These are phyloP conservation scores for Lerema accius DNA, from an alignment of 1,140 invertebrate genomes.

Conservation along the genomic window DNA sequence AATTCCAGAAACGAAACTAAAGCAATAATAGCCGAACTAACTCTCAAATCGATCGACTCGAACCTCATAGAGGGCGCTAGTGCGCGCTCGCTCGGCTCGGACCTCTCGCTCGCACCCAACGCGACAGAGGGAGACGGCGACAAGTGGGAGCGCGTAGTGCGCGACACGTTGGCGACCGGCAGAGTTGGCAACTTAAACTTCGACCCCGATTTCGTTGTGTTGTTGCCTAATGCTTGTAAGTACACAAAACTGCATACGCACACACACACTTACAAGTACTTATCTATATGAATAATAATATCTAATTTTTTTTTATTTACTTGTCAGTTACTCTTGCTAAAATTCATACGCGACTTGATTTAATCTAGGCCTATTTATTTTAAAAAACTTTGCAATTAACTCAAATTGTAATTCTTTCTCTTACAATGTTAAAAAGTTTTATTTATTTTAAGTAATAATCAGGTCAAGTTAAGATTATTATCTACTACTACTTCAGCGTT, in stretches of 20 bases:
- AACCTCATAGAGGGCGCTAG: slow-evolving; percentile 59
- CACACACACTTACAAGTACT: no score
- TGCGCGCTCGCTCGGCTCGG: slow-evolving; percentile 51
- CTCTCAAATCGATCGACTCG: slow-evolving; percentile 69
- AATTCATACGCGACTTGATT: no score
- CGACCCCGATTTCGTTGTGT: slow-evolving; percentile 89
- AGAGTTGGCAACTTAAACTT: slow-evolving; percentile 90
- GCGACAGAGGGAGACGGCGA: slow-evolving; percentile 62
- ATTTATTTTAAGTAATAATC: no score
- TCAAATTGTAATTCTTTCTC: no score
- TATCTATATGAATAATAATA: no score
- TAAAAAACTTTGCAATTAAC: no score
- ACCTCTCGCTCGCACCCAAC: slow-evolving; percentile 51
- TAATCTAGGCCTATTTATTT: no score
- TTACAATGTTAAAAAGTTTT: no score
- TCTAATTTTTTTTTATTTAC: no score
- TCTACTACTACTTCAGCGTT: no score
- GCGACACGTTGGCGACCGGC: slow-evolving; percentile 87
- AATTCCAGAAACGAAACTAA: slow-evolving; percentile 75
- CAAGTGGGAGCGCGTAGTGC: slow-evolving; percentile 84
- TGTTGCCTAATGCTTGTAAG: slow-evolving; percentile 86
- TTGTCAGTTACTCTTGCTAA: no score
- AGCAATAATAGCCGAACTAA: slow-evolving; percentile 74
- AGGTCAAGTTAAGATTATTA: no score
- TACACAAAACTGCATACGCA: slow-evolving; percentile 41